Evolutionary conservation across 2,113 vertebrate species (phyloP), one percentile per base, ranked within the genome.

Genomic region (Cyprinus carpio): DNA sequence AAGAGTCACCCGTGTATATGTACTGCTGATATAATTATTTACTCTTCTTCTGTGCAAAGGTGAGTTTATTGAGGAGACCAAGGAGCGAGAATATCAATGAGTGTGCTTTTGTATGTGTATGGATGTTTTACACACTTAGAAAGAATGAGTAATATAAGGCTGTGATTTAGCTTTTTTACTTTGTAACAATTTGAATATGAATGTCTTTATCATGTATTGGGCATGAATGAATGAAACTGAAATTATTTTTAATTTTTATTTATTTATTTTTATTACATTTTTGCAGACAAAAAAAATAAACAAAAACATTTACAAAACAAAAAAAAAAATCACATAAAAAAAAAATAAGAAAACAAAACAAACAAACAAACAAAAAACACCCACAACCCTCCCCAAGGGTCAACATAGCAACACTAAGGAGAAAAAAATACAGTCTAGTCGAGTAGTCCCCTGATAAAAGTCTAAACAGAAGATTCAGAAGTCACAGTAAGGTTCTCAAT

Each of bases 1-100:
- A 71, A 86, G 81, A 89, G 91, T 91, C 91, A 88, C 89, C 86
- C 81, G 40, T 85, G 85, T 85, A 89, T 87, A 85, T 86, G 90
- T 89, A 89, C 89, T 87, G 90, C 91, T 92, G 91, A 93, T 92
- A 90, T 88, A 89, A 89, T 94, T 87, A 93, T 94, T 93, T 91
- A 93, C 89, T 82, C 85, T 76, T 92, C 90, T 91, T 29, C 79
- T 91, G 89, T 90, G 90, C 88, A 90, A 87, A 90, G 69, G 89
- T 90, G 87, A 91, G 89, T 91, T 92, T 90, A 92, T 91, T 91
- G 92, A 93, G 89, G 92, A 92, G 88, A 88, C 86, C 84, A 2
- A 65, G n/a, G 49, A 49, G 86, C 80, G 89, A 91, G 85, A 5
- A 83, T 88, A 89, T 34, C 18, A 54, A 18, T 76, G 56, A 76